Evolutionary conservation across 2,888 invertebrate species (phyloP), one percentile per base, ranked within the genome.

Genomic region (Sympetrum striolatum): DNA sequence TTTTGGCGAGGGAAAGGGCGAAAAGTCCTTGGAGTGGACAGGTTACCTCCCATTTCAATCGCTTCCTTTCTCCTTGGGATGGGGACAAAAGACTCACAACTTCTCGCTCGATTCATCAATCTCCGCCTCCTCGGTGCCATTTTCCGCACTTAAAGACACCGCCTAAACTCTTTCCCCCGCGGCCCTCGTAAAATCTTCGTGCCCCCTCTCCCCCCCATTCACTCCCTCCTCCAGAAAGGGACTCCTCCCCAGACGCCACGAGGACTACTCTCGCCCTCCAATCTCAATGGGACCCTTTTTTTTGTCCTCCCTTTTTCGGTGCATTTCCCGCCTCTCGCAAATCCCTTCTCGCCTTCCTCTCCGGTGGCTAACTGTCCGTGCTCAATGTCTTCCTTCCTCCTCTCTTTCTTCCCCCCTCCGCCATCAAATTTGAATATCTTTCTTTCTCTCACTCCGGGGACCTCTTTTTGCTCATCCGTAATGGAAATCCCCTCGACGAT

Each of bases 81-180:
- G 73, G 31, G 25, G 25, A 25, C 73, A 31, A 73, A n/a, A 73
- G 31, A 31, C 25, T 73, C n/a, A 31, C 73, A 25, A 25, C 73
- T 73, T 53, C 73, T 31, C 73, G 44, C 10, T 44, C 44, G 25
- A 73, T 73, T 73, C 73, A 73, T 73, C 73, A 73, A 25, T 73
- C 73, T 73, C 73, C 22, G 31, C 18, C 5, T 73, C 73, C 73
- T 12, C 31, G 31, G 73, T 73, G 73, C 73, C 73, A 73, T 73
- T 73, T 73, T 73, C 73, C 73, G 31, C 73, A 73, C 73, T 73
- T 73, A 73, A 73, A 73, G 73, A 73, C 92, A 92, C 92, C 92
- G 92, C 92, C 92, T 91, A 92, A 91, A 92, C 91, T 91, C 90
- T 81, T 90, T 58, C 91, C 91, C 91, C 91, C 91, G 90, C 90